Evolutionary conservation across 2,888 invertebrate genomes (phyloP).

Genomic region (Aquatica leii): DNA sequence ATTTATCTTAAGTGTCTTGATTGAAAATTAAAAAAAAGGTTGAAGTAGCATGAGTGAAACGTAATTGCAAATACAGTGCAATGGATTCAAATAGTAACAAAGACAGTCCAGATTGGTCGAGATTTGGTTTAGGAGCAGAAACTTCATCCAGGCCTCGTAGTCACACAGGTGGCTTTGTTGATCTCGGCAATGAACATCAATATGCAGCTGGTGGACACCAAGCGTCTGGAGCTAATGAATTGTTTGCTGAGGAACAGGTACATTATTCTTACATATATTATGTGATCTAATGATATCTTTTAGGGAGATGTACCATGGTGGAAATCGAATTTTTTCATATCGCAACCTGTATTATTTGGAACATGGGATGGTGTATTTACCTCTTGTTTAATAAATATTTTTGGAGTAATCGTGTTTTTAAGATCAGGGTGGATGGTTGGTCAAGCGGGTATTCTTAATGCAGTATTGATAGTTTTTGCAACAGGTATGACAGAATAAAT

Average conservation of each 20-base stretch:
- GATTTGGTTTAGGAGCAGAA: constrained; percentile 64
- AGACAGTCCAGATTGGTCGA: constrained; percentile 63
- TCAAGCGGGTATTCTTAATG: constrained; percentile 84
- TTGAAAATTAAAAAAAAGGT: neutral
- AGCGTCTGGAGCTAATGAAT: constrained; percentile 87
- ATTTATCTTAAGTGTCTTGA: neutral
- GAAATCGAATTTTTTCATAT: constrained; percentile 96
- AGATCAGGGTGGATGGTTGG: constrained; percentile 98
- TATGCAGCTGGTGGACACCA: constrained; percentile 84
- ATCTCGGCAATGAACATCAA: constrained; percentile 77
- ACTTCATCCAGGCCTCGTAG: constrained; percentile 63
- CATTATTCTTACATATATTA: constrained; percentile 1
- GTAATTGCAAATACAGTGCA: too few relatives aligned
- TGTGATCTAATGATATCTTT: neutral
- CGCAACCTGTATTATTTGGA: constrained; percentile 94
- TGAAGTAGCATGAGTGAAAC: too few relatives aligned
- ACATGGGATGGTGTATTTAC: constrained; percentile 99
- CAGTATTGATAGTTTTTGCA: constrained; percentile 80
- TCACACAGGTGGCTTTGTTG: constrained; percentile 79
- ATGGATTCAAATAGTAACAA: constrained; percentile 18
- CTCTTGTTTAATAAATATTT: constrained; percentile 95
- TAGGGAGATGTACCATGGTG: constrained; percentile 89
- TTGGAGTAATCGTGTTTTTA: constrained; percentile 96
- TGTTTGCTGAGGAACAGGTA: constrained; percentile 92
- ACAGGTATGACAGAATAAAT: constrained; percentile 69